phyloP scores from a whole-genome alignment of 2,888 invertebrate genomes.

The Synanthedon myopaeformis region DNA sequence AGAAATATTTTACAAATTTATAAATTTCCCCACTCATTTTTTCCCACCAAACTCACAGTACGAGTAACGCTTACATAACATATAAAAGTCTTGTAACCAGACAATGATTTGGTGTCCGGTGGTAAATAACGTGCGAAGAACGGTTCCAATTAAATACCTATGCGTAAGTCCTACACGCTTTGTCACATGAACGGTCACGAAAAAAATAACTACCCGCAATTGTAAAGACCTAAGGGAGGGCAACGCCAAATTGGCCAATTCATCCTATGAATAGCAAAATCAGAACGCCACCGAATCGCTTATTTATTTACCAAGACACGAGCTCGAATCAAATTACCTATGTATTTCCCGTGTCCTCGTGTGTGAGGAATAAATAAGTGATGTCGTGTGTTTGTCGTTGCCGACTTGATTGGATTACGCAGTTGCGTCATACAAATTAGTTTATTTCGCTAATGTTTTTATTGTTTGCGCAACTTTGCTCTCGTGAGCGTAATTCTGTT shows the following conservation, averaged over 20 bases:
- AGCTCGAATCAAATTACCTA: conserved; percentile 23
- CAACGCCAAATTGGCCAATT: conserved; percentile 28
- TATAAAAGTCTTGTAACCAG: too few species aligned
- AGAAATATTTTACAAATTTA: too few species aligned
- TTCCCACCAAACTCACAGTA: too few species aligned
- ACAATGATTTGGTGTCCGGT: too few species aligned
- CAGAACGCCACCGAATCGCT: conserved; percentile 18
- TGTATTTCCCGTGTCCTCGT: conserved; percentile 3
- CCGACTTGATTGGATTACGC: conserved; percentile 4
- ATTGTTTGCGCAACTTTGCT: conserved; percentile 14
- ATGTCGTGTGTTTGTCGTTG: background rate
- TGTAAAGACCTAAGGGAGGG: conserved; percentile 17
- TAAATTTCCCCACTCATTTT: too few species aligned
- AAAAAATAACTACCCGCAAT: conserved; percentile 11
- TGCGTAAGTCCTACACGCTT: too few species aligned
- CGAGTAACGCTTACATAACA: too few species aligned
- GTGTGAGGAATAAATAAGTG: conserved; percentile 4
- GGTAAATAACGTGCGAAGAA: too few species aligned
- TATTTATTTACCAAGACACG: conserved; percentile 24
- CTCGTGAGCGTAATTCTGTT: conserved; percentile 6
- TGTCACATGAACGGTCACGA: background rate
- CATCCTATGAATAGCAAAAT: conserved; percentile 34
- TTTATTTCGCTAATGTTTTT: conserved; percentile 23
- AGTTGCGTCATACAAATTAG: conserved; percentile 13
- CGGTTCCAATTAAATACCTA: too few species aligned